Evolutionary conservation across 2,797 vertebrate species (phyloP).

Genomic region (Aulostomus chinensis): DNA sequence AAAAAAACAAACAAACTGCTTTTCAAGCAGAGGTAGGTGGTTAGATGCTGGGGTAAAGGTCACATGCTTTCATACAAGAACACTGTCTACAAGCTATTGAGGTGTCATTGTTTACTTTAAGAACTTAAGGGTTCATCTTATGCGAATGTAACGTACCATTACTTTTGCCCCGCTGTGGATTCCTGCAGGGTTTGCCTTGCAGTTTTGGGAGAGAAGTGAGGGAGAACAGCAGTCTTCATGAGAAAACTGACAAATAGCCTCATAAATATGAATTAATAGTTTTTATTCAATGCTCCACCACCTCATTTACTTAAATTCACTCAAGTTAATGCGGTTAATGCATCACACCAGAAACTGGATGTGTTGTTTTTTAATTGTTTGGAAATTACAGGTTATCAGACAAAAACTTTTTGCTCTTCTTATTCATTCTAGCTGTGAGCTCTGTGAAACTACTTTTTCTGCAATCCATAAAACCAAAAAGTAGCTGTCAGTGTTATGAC

Average conservation of each 20-base stretch:
- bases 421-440: no score
- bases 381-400: no score
- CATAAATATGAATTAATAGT: no score
- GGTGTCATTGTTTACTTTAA: conserved; percentile 29
- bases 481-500: no score
- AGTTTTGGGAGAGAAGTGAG: conserved; percentile 8
- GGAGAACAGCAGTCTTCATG: conserved; percentile 6
- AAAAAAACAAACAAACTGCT: conserved; percentile 19
- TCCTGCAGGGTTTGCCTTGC: neutral
- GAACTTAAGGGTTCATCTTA: conserved; percentile 18
- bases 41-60: conserved; percentile 40
- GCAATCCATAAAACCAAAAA: no score
- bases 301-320: neutral
- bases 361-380: no score
- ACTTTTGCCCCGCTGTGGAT: conserved; percentile 33
- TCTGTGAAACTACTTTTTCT: no score
- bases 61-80: conserved; percentile 1
- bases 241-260: no score
- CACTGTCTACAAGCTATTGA: conserved; percentile 28
- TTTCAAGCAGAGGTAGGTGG: conserved; percentile 17
- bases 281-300: neutral
- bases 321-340: no score
- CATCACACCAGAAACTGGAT: no score
- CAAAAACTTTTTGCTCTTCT: no score
- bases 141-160: conserved; percentile 27